Conservation (phyloP, 1,140 invertebrate species). For the Gonatopus flavifemur region DNA sequence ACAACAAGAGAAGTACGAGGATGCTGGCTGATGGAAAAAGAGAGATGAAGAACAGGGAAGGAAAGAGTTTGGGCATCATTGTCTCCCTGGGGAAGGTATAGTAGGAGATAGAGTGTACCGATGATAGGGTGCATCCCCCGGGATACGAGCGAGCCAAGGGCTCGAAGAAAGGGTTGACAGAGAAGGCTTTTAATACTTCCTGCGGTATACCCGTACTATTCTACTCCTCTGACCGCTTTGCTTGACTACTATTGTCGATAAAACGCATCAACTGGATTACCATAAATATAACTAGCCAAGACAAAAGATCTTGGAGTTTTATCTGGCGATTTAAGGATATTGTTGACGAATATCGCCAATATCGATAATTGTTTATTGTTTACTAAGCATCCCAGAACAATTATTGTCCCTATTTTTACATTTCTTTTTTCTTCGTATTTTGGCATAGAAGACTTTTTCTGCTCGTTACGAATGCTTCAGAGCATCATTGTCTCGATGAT, state of each 20-base stretch:
- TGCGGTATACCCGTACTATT: conserved; percentile 41
- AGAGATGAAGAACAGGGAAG: background rate
- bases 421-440: too few species aligned
- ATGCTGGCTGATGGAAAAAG: too few species aligned
- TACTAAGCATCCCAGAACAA: too few species aligned
- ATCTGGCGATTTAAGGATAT: background rate
- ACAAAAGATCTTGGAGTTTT: background rate
- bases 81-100: conserved; percentile 43
- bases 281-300: conserved; percentile 37
- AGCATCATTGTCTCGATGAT: too few species aligned
- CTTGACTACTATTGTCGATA: conserved; percentile 51
- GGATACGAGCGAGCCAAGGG: conserved; percentile 34
- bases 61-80: conserved; percentile 39
- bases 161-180: conserved; percentile 53
- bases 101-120: conserved; percentile 45
- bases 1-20: too few species aligned
- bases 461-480: too few species aligned
- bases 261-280: conserved; percentile 50
- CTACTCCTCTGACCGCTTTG: too few species aligned
- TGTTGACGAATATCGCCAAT: background rate
- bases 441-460: too few species aligned
- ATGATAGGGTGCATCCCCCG: conserved; percentile 55
- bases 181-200: conserved; percentile 54
- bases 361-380: too few species aligned
- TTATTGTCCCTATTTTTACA: too few species aligned